Base-by-base conservation (phyloP, 2,113 vertebrate genomes). In the Peromyscus californicus region DNA sequence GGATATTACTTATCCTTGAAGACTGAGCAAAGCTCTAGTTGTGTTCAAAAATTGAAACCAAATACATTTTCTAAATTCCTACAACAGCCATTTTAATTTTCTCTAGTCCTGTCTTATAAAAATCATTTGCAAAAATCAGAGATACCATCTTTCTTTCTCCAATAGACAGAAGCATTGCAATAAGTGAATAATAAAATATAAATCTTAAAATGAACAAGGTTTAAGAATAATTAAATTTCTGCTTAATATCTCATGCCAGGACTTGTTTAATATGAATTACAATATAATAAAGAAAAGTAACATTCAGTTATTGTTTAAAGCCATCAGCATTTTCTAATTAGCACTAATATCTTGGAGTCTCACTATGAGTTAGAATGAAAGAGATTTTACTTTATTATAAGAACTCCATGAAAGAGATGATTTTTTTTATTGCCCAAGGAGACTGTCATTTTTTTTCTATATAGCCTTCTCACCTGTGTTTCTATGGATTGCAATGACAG, bases 181-280 rank as follows among this genome's bases (percentile, higher is more conserved):
- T 86, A 85, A 17, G n/a, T 93, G 57, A 70, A 86, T 94, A 70
- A 69, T 89, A 96, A 95, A 79, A 75, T 61, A 0, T n/a, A 5
- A 8, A 79, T 93, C n/a, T 89, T 97, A 91, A 89, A 85, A 72
- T 72, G 1, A 4, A 80, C 36, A 92, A 0, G 0, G 57, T 70
- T 94, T 96, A 39, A 59, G 61, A 74, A 42, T 24, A 92, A 95
- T 76, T 74, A 85, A 90, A 88, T 82, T 0, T 88, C 95, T 92
- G 17, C 26, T 92, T 94, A 86, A 69, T 84, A 67, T 0, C 0
- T 0, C 36, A 82, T 78, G 48, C 17, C 63, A 92, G 24, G 59
- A 88, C 79, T 88, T 91, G 0, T 92, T 31, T 22, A 90, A 76
- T 90, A 17, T 22, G 26, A 65, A 78, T 87, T 91, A 74, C 54